Percentiles rank a stretch among this genome's conserved stretches.
Conservation (phyloP, 2,797 vertebrate species). For the Ceyx erithaca region DNA sequence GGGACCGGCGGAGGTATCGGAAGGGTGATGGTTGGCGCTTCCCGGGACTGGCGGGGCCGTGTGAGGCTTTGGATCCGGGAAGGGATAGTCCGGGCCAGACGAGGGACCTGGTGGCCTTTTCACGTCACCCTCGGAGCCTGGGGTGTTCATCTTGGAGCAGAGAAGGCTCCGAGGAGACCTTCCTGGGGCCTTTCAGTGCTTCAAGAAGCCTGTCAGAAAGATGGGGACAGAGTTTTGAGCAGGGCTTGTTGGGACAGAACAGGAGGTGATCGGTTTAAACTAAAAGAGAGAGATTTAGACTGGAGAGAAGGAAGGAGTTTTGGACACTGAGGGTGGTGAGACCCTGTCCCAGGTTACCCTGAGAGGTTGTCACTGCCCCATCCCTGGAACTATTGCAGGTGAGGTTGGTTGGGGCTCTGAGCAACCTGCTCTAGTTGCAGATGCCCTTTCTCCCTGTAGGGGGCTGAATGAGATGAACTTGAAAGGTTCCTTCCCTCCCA, state of each 20-base stretch:
- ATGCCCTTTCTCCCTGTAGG: neutral
- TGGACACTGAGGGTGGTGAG: neutral
- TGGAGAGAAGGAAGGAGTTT: neutral
- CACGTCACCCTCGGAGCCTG: fast-evolving
- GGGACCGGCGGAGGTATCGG: neutral
- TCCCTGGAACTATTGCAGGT: neutral
- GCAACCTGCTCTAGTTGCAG: neutral
- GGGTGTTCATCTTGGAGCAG: neutral
- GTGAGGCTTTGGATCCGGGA: neutral
- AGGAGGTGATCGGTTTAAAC: neutral
- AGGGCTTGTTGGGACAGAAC: too few relatives aligned
- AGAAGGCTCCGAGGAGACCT: neutral
- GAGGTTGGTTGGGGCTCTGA: neutral
- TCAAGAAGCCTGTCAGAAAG: neutral
- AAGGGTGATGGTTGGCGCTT: too few relatives aligned
- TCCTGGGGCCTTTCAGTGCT: neutral
- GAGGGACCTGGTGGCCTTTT: neutral
- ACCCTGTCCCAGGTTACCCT: neutral
- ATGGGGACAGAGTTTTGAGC: neutral
- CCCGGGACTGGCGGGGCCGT: neutral
- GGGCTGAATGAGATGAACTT: neutral
- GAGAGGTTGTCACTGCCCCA: neutral
- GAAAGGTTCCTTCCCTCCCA: neutral
- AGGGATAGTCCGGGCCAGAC: neutral
- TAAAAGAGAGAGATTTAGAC: too few relatives aligned